phyloP scores from a whole-genome alignment of 1,140 invertebrate genomes.

The Gyrodactylus salaris region DNA sequence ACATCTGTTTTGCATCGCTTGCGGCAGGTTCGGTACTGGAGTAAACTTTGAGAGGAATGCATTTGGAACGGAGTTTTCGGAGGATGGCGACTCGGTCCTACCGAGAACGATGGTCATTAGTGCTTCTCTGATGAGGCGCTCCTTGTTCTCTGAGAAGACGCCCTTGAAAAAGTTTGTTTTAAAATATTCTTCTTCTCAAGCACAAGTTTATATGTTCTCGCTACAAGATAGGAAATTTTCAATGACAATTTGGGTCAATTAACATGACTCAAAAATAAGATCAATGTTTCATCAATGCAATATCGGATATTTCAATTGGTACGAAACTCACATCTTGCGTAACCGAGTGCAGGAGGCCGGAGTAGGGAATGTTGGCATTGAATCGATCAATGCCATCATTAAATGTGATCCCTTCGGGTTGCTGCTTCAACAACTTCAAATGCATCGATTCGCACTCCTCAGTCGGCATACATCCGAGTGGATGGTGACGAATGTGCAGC shows the following conservation, averaged over 20 bases:
- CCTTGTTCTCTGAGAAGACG: conserved; percentile 87
- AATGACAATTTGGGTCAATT: too few relatives aligned
- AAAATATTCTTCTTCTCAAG: too few relatives aligned
- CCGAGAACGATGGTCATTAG: conserved; percentile 31
- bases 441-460: conserved; percentile 65
- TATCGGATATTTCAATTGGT: background rate
- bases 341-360: conserved; percentile 66
- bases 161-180: conserved; percentile 34
- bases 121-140: conserved; percentile 54
- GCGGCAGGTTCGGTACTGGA: background rate
- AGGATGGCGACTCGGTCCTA: background rate
- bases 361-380: conserved; percentile 86
- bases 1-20: conserved; percentile 23
- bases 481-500: conserved; percentile 40
- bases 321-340: conserved; percentile 49
- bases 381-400: conserved; percentile 41
- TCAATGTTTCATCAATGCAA: too few relatives aligned
- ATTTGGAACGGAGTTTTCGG: background rate
- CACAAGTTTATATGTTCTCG: too few relatives aligned
- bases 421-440: conserved; percentile 41
- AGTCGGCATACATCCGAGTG: conserved; percentile 31
- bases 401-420: conserved; percentile 35
- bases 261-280: too few relatives aligned
- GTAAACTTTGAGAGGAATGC: background rate
- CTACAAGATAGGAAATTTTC: too few relatives aligned